These are phyloP conservation scores for Drosophila siamana DNA, from an alignment of 2,888 invertebrate species.

Conservation along the genomic window DNA sequence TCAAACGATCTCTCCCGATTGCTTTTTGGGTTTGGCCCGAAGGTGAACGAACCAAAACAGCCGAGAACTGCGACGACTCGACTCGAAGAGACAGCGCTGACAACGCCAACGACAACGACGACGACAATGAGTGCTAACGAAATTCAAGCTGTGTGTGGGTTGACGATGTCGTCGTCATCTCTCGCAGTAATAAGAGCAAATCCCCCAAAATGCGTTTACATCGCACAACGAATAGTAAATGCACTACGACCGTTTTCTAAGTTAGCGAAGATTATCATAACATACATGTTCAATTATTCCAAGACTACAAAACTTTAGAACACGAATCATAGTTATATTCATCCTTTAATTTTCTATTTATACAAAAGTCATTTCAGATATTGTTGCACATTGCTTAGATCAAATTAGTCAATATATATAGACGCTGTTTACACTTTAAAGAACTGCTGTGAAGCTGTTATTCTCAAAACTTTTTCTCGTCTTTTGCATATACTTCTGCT, in stretches of 20 bases:
- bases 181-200: conserved; percentile 40
- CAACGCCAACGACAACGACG: not conserved
- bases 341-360: too few species aligned
- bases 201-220: not conserved
- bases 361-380: too few species aligned
- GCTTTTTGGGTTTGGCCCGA: conserved; percentile 41
- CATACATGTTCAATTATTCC: not conserved
- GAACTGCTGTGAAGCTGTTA: too few species aligned
- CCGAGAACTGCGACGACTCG: conserved; percentile 16
- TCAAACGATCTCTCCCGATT: not conserved
- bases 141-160: conserved; percentile 60
- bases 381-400: too few species aligned
- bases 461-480: too few species aligned
- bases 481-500: too few species aligned
- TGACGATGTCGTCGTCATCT: conserved; percentile 20
- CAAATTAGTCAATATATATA: too few species aligned
- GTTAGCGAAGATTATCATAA: not conserved
- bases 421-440: too few species aligned
- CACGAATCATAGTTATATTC: too few species aligned
- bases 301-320: too few species aligned
- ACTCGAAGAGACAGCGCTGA: conserved; percentile 3
- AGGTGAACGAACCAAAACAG: conserved; percentile 70
- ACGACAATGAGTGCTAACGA: conserved; percentile 26
- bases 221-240: not conserved
- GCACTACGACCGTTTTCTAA: not conserved